Conservation (phyloP, 2,797 vertebrate genomes). For the Gymnopithys bicolor region DNA sequence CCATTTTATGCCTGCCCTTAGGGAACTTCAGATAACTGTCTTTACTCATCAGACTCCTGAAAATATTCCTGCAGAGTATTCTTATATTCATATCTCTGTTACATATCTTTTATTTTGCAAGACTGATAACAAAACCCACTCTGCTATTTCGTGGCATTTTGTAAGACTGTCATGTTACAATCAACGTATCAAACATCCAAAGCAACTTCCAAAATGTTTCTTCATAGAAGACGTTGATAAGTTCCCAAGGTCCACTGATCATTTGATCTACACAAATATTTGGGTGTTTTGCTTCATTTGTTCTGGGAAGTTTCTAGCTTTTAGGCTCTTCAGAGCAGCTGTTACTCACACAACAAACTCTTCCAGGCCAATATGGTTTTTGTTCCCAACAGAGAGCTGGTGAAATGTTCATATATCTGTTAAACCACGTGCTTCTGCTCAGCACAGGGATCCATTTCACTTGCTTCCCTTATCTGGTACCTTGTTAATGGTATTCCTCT, state of each 20-base stretch:
- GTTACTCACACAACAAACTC: neutral
- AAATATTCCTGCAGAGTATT: neutral
- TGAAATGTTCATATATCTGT: neutral
- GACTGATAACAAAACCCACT: neutral
- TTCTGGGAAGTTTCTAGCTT: neutral
- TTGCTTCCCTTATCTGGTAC: neutral
- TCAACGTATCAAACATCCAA: neutral
- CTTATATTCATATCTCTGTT: neutral
- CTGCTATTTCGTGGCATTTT: neutral
- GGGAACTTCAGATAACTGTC: neutral
- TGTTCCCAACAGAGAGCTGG: neutral
- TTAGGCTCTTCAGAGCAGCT: neutral
- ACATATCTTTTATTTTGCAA: neutral
- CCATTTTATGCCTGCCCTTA: neutral
- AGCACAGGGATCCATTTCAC: neutral
- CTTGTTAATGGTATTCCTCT: neutral
- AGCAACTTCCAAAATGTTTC: neutral
- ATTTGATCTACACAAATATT: neutral
- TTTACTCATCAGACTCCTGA: neutral
- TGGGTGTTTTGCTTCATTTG: neutral
- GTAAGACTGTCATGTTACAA: neutral
- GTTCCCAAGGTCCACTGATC: fast-evolving
- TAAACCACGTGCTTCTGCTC: neutral
- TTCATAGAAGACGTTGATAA: neutral
- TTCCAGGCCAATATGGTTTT: neutral